Conservation (phyloP, 2,888 invertebrate genomes). For the Acheta domesticus region DNA sequence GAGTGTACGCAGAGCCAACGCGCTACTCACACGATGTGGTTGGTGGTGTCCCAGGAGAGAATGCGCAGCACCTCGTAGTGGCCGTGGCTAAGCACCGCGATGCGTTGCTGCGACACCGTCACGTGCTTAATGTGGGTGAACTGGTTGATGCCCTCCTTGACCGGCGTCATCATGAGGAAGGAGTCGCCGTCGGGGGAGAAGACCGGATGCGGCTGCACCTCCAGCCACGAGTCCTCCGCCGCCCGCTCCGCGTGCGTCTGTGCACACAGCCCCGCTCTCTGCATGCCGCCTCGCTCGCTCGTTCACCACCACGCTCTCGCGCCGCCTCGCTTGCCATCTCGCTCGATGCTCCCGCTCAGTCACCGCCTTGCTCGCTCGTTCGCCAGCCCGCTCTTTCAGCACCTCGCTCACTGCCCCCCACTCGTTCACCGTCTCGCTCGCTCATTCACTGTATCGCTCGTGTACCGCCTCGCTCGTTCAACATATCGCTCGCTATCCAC, state of each 20-base stretch:
- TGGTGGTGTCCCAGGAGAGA: conserved; percentile 78
- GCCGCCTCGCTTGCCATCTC: too few relatives aligned
- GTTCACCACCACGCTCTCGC: too few relatives aligned
- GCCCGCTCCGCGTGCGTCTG: conserved; percentile 81
- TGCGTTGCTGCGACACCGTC: conserved; percentile 68
- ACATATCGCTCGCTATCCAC: too few relatives aligned
- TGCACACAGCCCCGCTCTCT: conserved; percentile 28
- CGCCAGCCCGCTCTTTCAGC: too few relatives aligned
- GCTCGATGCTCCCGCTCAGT: too few relatives aligned
- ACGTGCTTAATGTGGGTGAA: conserved; percentile 87
- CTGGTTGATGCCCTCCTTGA: conserved; percentile 80
- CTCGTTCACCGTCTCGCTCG: too few relatives aligned
- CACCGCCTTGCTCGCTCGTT: too few relatives aligned
- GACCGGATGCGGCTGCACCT: conserved; percentile 78
- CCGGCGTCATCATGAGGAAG: conserved; percentile 75
- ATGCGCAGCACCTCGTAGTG: conserved; percentile 76
- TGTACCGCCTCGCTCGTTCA: too few relatives aligned
- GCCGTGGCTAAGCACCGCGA: conserved; percentile 81
- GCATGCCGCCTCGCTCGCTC: neutral
- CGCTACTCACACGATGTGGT: conserved; percentile 68
- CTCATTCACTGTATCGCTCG: too few relatives aligned
- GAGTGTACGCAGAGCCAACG: too few relatives aligned
- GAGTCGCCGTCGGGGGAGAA: conserved; percentile 82
- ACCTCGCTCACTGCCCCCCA: too few relatives aligned
- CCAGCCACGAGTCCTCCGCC: conserved; percentile 79